These are phyloP conservation scores for Plumapathes pennacea DNA, from an alignment of 92 coral and sea anemone species.

Conservation along the genomic window DNA sequence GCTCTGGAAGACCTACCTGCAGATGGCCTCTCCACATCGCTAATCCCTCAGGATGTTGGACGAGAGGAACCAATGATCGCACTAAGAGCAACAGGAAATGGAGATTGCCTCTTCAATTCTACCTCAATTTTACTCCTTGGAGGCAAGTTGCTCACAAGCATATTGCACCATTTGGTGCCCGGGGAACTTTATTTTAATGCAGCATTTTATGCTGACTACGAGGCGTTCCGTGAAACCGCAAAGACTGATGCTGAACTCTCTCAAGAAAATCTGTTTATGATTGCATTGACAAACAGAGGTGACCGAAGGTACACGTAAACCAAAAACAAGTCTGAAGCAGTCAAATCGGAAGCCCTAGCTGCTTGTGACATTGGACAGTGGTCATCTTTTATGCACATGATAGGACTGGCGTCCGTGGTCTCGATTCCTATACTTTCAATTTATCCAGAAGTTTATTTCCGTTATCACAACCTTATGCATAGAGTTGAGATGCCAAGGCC, in stretches of 20 bases:
- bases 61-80: constrained; percentile 5
- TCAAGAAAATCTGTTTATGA: constrained; percentile 9
- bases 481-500: constrained; percentile 6
- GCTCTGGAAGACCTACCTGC: constrained; percentile 24
- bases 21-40: constrained; percentile 14
- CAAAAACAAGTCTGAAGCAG: constrained; percentile 12
- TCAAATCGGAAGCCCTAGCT: constrained; percentile 25
- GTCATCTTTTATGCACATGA: constrained; percentile 21
- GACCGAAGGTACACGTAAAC: not conserved
- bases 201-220: constrained; percentile 13
- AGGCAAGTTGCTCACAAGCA: constrained; percentile 6
- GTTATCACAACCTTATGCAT: constrained; percentile 17
- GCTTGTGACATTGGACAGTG: constrained; percentile 25
- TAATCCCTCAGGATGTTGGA: constrained; percentile 14
- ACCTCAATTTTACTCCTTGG: constrained; percentile 3
- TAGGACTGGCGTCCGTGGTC: constrained; percentile 34
- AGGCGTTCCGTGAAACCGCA: constrained; percentile 6
- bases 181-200: constrained; percentile 17
- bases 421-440: constrained; percentile 6
- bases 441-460: constrained; percentile 16
- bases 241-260: constrained; percentile 4
- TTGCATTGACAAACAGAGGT: constrained; percentile 16
- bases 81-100: constrained; percentile 15
- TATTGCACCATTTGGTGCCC: constrained; percentile 3
- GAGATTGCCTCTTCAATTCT: constrained; percentile 18